Evolutionary conservation across 2,888 invertebrate genomes (phyloP), one percentile per base, ranked within the genome.

Genomic region (Pimpla rufipes): DNA sequence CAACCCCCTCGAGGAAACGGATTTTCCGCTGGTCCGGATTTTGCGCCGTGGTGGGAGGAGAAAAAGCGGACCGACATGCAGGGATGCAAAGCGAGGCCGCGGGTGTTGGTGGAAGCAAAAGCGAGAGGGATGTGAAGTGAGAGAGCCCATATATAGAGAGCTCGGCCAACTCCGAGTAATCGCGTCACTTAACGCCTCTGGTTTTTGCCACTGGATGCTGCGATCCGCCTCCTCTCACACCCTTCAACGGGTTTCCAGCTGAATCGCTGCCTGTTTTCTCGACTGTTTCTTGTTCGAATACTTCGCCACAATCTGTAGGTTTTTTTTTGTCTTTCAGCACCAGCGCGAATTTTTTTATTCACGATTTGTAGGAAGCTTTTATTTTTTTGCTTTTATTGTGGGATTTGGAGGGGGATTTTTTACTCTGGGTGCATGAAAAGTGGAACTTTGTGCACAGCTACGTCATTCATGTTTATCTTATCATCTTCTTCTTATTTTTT

Each of bases 21-120:
- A 77, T 85, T 85, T 85, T 77, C 79, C 73, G 45, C 71, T 73
- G 59, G 68, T 45, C 68, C 79, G 82, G 82, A 82, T 82, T 85
- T 85, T n/a, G n/a, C n/a, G n/a, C 74, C 76, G 81, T 74, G 55
- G 23, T 62, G 35, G 37, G 73, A 62, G 71, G 29, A 29, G 18
- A 35, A 23, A 29, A 40, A 70, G 55, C 11, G 59, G 29, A 59
- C n/a, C 10, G 6, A 13, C 40, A 18, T 45, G 23, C 55, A 68
- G n/a, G n/a, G 18, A 52, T 23, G 37, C 52, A 35, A 35, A 16
- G 35, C 0, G 21, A 68, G 23, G 29, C 3, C 2, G 29, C 5
- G 29, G 2, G 29, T 29, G 29, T 5, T 2, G 29, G 29, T 3
- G 29, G 29, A 29, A 29, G 29, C 2, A 5, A 29, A 5, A 29